Evolutionary conservation across 2,888 invertebrate species (phyloP).

Genomic region (Oligia latruncula): DNA sequence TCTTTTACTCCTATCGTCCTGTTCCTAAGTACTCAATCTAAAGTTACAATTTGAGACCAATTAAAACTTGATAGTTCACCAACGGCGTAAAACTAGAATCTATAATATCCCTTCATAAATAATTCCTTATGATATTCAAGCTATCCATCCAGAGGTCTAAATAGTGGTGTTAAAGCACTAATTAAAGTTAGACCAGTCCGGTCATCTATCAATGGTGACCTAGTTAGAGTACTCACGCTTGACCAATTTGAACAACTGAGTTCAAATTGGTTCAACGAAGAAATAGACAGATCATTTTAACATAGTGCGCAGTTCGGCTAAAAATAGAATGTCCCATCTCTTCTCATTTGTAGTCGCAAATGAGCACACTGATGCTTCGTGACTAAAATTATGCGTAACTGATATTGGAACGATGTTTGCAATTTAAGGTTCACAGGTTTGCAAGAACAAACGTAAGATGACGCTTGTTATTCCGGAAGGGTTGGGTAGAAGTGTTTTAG

Average conservation of each 20-base stretch:
- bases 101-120: slow-evolving; percentile 45
- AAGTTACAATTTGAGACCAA: slow-evolving; percentile 12
- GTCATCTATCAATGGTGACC: slow-evolving; percentile 74
- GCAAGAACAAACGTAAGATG: too few relatives aligned
- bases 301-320: slow-evolving; percentile 33
- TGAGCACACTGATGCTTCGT: slow-evolving; percentile 26
- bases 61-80: slow-evolving; percentile 24
- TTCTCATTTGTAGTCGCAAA: slow-evolving; percentile 31
- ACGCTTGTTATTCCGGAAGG: too few relatives aligned
- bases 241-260: slow-evolving; percentile 52
- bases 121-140: slow-evolving; percentile 55
- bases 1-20: background rate
- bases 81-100: slow-evolving; percentile 13
- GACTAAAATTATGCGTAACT: slow-evolving; percentile 28
- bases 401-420: slow-evolving; percentile 7
- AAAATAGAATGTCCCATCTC: slow-evolving; percentile 48
- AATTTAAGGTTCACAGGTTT: background rate
- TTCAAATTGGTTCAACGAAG: slow-evolving; percentile 48
- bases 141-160: slow-evolving; percentile 56
- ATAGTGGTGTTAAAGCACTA: slow-evolving; percentile 59
- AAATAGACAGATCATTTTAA: slow-evolving; percentile 54
- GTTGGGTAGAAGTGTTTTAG: background rate
- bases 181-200: slow-evolving; percentile 63
- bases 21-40: background rate
- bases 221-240: slow-evolving; percentile 59